Evolutionary conservation across 2,113 vertebrate genomes (phyloP).

Genomic region (Lophura nycthemera): DNA sequence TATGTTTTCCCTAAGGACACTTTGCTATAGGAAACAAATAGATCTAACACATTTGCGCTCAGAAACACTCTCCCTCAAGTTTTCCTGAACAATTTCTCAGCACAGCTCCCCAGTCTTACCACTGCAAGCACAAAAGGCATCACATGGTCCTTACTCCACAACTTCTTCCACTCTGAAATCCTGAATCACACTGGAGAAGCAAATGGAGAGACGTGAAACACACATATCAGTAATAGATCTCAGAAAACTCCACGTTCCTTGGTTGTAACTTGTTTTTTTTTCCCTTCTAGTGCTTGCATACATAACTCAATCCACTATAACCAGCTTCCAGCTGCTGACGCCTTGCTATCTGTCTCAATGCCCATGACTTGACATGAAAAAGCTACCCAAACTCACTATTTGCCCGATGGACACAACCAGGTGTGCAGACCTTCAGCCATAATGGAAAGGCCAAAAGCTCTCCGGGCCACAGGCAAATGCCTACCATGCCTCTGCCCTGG

Average conservation of each 20-base stretch:
- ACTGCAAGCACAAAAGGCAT: neutral
- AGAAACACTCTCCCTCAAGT: neutral
- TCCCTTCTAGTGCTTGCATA: neutral
- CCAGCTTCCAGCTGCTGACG: neutral
- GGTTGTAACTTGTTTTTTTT: neutral
- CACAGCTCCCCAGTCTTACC: neutral
- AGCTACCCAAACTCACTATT: neutral
- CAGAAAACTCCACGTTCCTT: neutral
- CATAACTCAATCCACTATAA: neutral
- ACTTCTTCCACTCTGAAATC: neutral
- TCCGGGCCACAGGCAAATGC: neutral
- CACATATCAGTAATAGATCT: neutral
- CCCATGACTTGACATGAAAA: neutral
- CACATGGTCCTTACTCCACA: neutral
- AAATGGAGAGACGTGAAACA: neutral
- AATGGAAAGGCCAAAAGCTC: neutral
- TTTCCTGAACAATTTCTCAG: rapidly evolving
- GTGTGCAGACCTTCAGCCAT: neutral
- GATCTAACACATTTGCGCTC: neutral
- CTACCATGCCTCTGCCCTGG: neutral
- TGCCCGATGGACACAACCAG: neutral
- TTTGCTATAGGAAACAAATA: neutral
- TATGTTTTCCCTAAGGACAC: conserved; percentile 1
- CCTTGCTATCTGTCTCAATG: neutral
- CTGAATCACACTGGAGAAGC: neutral